Percentiles rank a stretch among this genome's conserved stretches.
Conservation (phyloP, 1,140 invertebrate species). For the Idris sp. region DNA sequence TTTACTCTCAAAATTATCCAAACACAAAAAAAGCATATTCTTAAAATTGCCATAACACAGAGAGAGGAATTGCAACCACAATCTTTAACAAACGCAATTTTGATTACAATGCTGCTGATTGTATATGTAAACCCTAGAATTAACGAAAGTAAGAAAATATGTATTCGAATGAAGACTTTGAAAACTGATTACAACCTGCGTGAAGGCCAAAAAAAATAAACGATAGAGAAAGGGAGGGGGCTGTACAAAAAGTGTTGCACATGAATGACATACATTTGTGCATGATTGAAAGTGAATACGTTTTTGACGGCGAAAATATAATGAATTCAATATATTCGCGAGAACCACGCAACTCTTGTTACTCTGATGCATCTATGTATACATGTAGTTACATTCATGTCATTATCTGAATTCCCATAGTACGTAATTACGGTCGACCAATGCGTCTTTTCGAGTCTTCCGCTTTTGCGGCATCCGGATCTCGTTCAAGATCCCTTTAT, state of each 20-base stretch:
- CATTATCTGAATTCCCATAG: constrained; percentile 61
- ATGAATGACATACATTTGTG: constrained; percentile 34
- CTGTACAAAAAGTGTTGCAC: constrained; percentile 19
- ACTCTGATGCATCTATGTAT: constrained; percentile 35
- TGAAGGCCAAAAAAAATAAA: constrained; percentile 14
- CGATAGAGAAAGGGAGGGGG: no score
- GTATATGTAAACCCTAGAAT: no score
- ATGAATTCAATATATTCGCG: no score
- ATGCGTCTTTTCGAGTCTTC: constrained; percentile 68
- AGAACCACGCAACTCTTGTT: constrained; percentile 46
- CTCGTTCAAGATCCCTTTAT: constrained; percentile 51
- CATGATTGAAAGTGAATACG: constrained; percentile 12
- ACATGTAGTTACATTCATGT: constrained; percentile 44
- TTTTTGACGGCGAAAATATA: constrained; percentile 9
- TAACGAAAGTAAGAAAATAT: no score
- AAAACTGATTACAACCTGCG: constrained; percentile 17
- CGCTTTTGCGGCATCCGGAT: constrained; percentile 62
- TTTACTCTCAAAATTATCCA: no score
- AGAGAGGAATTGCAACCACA: no score
- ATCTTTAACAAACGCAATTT: no score
- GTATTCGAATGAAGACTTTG: constrained; percentile 48
- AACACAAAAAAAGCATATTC: no score
- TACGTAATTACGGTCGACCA: constrained; percentile 67
- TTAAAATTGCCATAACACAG: no score
- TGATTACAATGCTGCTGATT: no score